Evolutionary conservation across 1,140 invertebrate genomes (phyloP).

Genomic region (Papilio polytes): DNA sequence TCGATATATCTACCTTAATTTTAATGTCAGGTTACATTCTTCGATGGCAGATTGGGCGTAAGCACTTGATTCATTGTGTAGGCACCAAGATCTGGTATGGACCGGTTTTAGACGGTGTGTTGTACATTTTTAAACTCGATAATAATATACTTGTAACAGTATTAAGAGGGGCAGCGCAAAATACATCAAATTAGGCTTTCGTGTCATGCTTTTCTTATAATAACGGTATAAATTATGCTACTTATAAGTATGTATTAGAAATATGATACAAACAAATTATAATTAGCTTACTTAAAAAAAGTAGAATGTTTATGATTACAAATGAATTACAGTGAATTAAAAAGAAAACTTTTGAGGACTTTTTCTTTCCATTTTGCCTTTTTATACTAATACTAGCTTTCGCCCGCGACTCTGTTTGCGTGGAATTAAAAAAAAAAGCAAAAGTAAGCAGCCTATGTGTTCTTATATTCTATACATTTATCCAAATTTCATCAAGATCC

Average conservation of each 20-base stretch:
- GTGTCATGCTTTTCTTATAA: constrained; percentile 11
- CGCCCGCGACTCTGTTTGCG: too few species aligned
- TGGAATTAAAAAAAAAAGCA: too few species aligned
- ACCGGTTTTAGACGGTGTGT: constrained; percentile 21
- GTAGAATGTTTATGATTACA: too few species aligned
- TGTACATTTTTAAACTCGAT: constrained; percentile 23
- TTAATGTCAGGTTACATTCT: not conserved
- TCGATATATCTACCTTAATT: not conserved
- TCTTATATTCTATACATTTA: too few species aligned
- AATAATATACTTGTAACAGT: not conserved
- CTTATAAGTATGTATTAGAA: not conserved
- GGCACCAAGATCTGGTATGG: constrained; percentile 24
- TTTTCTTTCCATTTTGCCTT: too few species aligned
- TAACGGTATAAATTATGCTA: constrained; percentile 4
- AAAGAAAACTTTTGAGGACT: too few species aligned
- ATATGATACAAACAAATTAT: too few species aligned
- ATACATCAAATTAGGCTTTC: constrained; percentile 17
- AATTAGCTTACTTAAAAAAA: too few species aligned
- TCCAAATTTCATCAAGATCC: too few species aligned
- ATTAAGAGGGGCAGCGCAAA: not conserved
- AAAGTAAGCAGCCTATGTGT: too few species aligned
- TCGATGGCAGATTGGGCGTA: not conserved
- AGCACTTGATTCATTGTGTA: not conserved
- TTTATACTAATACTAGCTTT: too few species aligned
- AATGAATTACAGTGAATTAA: too few species aligned